Conservation (phyloP, 2,888 invertebrate species). For the Yponomeuta cagnagella region DNA sequence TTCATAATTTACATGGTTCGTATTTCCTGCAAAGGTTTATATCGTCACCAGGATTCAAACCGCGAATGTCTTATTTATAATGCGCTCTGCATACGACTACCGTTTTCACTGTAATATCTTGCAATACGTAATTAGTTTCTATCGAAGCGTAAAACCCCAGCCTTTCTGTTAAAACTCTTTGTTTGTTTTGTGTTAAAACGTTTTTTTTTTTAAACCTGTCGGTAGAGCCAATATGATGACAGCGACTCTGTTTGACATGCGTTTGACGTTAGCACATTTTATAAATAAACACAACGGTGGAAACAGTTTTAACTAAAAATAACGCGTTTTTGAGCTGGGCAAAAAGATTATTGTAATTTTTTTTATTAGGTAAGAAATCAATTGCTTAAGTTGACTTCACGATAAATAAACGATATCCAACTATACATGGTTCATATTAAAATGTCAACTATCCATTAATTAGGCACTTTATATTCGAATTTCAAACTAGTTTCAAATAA, state of each 20-base stretch:
- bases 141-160: neutral
- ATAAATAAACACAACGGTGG: neutral
- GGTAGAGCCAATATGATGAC: conserved; percentile 25
- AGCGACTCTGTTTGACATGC: conserved; percentile 22
- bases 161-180: neutral
- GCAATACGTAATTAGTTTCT: too few species aligned
- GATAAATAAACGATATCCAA: neutral
- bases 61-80: too few species aligned
- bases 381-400: neutral
- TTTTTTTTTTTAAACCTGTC: conserved; percentile 32
- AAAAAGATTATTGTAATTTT: neutral
- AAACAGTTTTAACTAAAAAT: neutral
- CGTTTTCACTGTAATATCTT: too few species aligned
- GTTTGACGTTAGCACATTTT: neutral
- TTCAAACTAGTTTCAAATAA: neutral
- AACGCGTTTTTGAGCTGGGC: neutral
- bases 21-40: too few species aligned
- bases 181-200: conserved; percentile 33
- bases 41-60: too few species aligned
- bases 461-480: conserved; percentile 16
- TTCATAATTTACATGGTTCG: too few species aligned
- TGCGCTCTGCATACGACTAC: too few species aligned
- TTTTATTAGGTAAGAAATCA: too few species aligned
- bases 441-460: neutral
- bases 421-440: neutral